These are phyloP conservation scores for Achroia grisella DNA, from an alignment of 1,140 invertebrate genomes.

Conservation along the genomic window DNA sequence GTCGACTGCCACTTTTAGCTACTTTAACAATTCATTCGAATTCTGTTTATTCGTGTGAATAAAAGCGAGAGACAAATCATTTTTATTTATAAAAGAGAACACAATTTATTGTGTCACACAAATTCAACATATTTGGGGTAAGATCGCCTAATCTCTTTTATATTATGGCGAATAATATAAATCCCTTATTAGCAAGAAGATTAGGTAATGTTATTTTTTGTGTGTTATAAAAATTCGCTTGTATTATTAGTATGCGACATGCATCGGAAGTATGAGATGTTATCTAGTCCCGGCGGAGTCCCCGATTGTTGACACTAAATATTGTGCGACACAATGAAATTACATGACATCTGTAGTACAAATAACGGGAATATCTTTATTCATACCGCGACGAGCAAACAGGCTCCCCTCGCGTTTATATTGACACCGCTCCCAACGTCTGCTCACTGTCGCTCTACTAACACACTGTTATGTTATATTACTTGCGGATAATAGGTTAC, in stretches of 20 bases:
- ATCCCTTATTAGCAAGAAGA: slow-evolving; percentile 42
- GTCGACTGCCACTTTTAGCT: not conserved
- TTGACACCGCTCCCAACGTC: slow-evolving; percentile 51
- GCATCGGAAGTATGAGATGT: slow-evolving; percentile 54
- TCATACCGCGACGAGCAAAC: slow-evolving; percentile 62
- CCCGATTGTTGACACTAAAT: slow-evolving; percentile 71
- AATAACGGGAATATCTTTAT: slow-evolving; percentile 73
- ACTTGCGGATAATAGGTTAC: too few species aligned
- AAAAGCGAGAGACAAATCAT: too few species aligned
- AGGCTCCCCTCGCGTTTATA: slow-evolving; percentile 51
- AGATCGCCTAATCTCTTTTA: slow-evolving; percentile 53
- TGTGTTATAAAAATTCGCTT: slow-evolving; percentile 44
- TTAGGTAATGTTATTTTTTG: slow-evolving; percentile 40
- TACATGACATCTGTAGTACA: slow-evolving; percentile 73
- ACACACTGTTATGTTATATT: too few species aligned
- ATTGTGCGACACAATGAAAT: slow-evolving; percentile 70
- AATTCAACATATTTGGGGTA: slow-evolving; percentile 26
- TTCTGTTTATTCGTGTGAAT: too few species aligned
- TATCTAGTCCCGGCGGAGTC: slow-evolving; percentile 50
- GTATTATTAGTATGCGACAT: slow-evolving; percentile 40
- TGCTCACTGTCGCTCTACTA: slow-evolving; percentile 44
- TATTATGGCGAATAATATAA: slow-evolving; percentile 46
- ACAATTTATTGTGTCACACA: slow-evolving; percentile 5
- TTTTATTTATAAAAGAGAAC: too few species aligned
- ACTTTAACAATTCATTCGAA: too few species aligned